Base-by-base conservation (phyloP, 2,888 invertebrate species). In the Macrosiphum euphorbiae region DNA sequence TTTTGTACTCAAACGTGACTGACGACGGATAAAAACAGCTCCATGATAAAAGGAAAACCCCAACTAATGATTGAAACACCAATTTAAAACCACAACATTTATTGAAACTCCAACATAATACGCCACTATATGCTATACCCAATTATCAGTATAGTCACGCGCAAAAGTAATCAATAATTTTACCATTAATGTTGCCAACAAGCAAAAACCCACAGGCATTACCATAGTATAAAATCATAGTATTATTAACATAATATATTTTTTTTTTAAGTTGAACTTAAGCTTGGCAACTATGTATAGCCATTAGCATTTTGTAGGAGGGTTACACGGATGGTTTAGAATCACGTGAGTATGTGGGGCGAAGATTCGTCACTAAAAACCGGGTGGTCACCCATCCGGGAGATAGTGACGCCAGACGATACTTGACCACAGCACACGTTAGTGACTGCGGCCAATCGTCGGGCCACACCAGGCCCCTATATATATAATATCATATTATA, bases 81-180 rank as follows among this genome's bases (percentile, higher is more conserved):
- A 47, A 92, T 84, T 91, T 44, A 44, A n/a, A 91, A 91, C 58
- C 91, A 24, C 85, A 91, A 24, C 7, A 35, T 35, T 41, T 58
- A 44, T 89, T 41, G 89, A 58, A 89, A 58, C 58, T 47, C 35
- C n/a, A 52, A 58, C n/a, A 58, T 58, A 86, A 85, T 44, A 28
- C 28, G 28, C 11, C 20, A 89, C 28, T 44, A 11, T 88, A 85
- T 28, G 10, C 47, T 47, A 11, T 58, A 61, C 58, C 85, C 44
- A 58, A 91, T 91, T 85, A 86, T 47, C 58, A 58, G 86, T 86
- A 58, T n/a, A 86, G 85, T 91, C 91, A 86, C 91, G 91, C 86
- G 7, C 85, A n/a, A 91, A 58, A 28, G 55, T 44, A 86, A 91
- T 91, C 78, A 85, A 58, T 28, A 28, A 44, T 41, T 86, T 91